A percentile compares a stretch with the other conserved stretches of the same genome.
phyloP scores from a whole-genome alignment of 2,888 invertebrate genomes.

The Microchrysa polita region DNA sequence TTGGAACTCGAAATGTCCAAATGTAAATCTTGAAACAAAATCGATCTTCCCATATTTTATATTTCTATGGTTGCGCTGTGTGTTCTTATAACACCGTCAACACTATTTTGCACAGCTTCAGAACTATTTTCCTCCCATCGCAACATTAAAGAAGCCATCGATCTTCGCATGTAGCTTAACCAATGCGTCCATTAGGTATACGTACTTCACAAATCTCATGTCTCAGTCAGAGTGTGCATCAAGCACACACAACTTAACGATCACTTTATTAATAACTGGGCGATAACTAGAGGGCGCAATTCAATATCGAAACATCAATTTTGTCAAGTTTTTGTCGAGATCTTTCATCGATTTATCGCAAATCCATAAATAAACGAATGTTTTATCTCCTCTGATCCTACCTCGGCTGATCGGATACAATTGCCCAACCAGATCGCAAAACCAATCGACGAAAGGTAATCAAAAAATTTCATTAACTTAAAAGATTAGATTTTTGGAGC shows the following conservation, averaged over 20 bases:
- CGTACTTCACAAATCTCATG: no score
- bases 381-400: constrained; percentile 9
- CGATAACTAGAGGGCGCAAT: constrained; percentile 33
- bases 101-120: no score
- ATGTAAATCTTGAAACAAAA: no score
- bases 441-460: constrained; percentile 44
- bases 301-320: constrained; percentile 13
- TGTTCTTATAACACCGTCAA: no score
- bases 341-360: constrained; percentile 29
- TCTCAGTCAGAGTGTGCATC: neutral
- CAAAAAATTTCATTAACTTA: constrained; percentile 50
- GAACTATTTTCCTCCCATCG: no score
- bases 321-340: constrained; percentile 18
- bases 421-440: no score
- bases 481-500: constrained; percentile 50
- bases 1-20: no score
- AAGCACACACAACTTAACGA: neutral
- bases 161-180: constrained; percentile 13
- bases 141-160: constrained; percentile 38
- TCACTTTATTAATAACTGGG: constrained; percentile 37
- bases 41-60: no score
- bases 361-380: constrained; percentile 31
- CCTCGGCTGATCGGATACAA: no score
- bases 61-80: no score
- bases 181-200: neutral